Conservation (phyloP, 2,888 invertebrate genomes). For the Hirudinaria manillensis region DNA sequence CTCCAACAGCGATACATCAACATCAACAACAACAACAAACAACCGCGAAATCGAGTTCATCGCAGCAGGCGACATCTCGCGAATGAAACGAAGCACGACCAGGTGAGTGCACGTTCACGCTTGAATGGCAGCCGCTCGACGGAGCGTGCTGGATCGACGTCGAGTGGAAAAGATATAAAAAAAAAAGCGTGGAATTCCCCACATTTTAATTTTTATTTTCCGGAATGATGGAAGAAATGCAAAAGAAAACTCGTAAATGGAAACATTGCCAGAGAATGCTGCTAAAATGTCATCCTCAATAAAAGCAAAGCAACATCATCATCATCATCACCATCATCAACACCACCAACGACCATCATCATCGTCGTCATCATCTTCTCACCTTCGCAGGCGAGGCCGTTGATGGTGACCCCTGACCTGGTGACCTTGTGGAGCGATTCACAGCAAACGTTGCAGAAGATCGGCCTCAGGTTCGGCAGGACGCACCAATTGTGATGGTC, state of each 20-base stretch:
- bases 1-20: too few species aligned
- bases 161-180: too few species aligned
- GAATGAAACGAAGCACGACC: too few species aligned
- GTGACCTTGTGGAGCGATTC: conserved; percentile 86
- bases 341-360: conserved; percentile 6
- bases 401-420: conserved; percentile 23
- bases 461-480: conserved; percentile 83
- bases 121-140: too few species aligned
- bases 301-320: conserved; percentile 16
- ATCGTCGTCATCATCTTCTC: neutral
- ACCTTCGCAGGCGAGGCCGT: conserved; percentile 32
- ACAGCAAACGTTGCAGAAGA: conserved; percentile 92
- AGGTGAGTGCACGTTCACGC: too few species aligned
- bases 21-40: too few species aligned
- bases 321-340: conserved; percentile 10
- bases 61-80: too few species aligned
- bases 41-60: too few species aligned
- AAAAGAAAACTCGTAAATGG: conserved; percentile 27
- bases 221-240: too few species aligned
- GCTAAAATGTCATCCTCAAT: conserved; percentile 28
- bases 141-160: too few species aligned
- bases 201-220: too few species aligned
- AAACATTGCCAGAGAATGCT: neutral
- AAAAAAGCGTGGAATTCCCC: too few species aligned
- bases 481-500: conserved; percentile 68